Conservation (phyloP, 2,797 vertebrate genomes). For the Danio albolineatus region DNA sequence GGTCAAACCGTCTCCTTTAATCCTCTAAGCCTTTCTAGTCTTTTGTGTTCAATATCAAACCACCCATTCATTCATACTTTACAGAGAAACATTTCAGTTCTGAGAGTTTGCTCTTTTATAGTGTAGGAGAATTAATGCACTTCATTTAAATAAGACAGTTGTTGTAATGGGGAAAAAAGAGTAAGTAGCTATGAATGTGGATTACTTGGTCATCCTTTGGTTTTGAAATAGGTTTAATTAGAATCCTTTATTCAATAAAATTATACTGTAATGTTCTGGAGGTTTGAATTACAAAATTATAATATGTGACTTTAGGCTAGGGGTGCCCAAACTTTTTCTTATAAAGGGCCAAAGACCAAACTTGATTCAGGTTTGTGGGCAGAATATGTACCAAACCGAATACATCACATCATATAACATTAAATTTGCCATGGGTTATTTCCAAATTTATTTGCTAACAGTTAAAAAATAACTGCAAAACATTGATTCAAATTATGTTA, state of each 20-base stretch:
- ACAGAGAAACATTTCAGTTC: not conserved
- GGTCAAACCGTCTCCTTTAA: constrained; percentile 56
- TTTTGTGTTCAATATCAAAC: not conserved
- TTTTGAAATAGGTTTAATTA: not conserved
- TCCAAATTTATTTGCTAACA: too few relatives aligned
- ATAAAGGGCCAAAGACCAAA: too few relatives aligned
- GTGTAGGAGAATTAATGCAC: not conserved
- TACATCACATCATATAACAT: too few relatives aligned
- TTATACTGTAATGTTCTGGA: not conserved
- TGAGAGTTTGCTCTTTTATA: not conserved
- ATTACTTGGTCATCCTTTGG: not conserved
- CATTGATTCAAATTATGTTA: too few relatives aligned
- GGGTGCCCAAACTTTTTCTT: too few relatives aligned
- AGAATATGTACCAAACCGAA: too few relatives aligned
- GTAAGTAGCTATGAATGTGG: not conserved
- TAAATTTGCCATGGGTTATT: too few relatives aligned
- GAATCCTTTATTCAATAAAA: not conserved
- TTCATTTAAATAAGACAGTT: constrained; percentile 1
- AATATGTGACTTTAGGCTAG: too few relatives aligned
- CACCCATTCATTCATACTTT: not conserved
- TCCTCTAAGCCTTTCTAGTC: not conserved
- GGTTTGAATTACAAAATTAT: too few relatives aligned
- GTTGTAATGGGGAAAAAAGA: not conserved
- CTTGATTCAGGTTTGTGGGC: too few relatives aligned
- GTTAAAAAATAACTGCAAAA: too few relatives aligned